Evolutionary conservation across 2,797 vertebrate genomes (phyloP).

Genomic region (Malurus splendens): DNA sequence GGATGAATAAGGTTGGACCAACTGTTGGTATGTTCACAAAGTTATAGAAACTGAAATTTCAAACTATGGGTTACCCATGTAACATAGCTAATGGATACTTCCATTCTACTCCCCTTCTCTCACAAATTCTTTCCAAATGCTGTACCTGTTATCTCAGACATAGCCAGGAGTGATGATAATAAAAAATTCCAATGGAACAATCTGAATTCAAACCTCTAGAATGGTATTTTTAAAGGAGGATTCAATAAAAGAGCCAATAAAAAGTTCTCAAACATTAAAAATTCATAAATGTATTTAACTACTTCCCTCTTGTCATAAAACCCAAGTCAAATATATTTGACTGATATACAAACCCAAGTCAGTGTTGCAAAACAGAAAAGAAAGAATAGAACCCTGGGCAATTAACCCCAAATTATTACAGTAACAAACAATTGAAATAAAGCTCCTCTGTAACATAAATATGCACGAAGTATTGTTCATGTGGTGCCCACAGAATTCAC

Average conservation of each 20-base stretch:
- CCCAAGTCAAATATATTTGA: not conserved
- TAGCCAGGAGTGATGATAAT: not conserved
- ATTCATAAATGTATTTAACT: not conserved
- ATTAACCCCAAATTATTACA: not conserved
- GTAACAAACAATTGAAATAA: not conserved
- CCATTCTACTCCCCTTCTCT: not conserved
- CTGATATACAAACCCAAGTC: not conserved
- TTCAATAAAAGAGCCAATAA: not conserved
- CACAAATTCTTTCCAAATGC: not conserved
- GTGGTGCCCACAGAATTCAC: not conserved
- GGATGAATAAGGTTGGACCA: not conserved
- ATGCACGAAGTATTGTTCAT: not conserved
- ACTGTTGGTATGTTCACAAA: accelerated
- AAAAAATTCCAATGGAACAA: not conserved
- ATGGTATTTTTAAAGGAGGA: not conserved
- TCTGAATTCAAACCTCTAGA: not conserved
- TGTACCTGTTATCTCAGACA: not conserved
- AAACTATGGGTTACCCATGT: not conserved
- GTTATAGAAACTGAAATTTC: not conserved
- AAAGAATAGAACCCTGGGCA: not conserved
- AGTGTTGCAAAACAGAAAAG: not conserved
- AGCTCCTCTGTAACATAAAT: not conserved
- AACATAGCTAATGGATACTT: not conserved
- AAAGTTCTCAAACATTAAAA: not conserved
- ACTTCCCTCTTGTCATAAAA: not conserved